Percentiles rank a stretch among this genome's conserved stretches.
Evolutionary conservation across 2,888 invertebrate species (phyloP).

Genomic region (Ormyrus rosae): DNA sequence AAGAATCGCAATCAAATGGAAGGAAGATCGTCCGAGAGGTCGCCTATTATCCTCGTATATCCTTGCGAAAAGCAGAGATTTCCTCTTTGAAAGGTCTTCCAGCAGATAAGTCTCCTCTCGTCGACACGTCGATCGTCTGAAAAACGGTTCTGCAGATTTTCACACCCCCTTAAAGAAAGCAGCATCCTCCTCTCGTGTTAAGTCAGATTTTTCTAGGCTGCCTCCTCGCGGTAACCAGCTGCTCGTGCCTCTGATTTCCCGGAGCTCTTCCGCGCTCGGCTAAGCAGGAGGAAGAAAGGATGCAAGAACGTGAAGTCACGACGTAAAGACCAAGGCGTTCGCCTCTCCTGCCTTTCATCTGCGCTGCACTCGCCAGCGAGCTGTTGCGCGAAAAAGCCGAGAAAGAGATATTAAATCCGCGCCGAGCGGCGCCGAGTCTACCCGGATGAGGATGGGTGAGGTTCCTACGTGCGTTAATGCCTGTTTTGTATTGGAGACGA

Average conservation of each 20-base stretch:
- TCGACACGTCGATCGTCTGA: too few relatives aligned
- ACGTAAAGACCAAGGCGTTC: conserved; percentile 40
- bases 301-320: conserved; percentile 41
- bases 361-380: conserved; percentile 7
- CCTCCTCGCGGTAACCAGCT: conserved; percentile 44
- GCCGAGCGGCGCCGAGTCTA: background rate
- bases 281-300: conserved; percentile 1
- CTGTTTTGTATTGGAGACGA: too few relatives aligned
- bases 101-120: too few relatives aligned
- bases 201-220: background rate
- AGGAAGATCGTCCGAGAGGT: too few relatives aligned
- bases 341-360: conserved; percentile 40
- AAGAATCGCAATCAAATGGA: too few relatives aligned
- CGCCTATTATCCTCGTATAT: too few relatives aligned
- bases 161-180: background rate
- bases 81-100: too few relatives aligned
- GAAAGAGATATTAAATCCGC: conserved; percentile 30
- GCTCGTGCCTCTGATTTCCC: conserved; percentile 34
- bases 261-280: background rate
- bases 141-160: too few relatives aligned
- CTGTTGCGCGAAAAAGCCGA: background rate
- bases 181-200: background rate
- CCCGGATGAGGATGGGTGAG: too few relatives aligned
- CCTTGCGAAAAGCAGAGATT: too few relatives aligned
- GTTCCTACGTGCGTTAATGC: too few relatives aligned